Base-by-base conservation (phyloP, 2,797 vertebrate species). In the Sebastes matsubarae region DNA sequence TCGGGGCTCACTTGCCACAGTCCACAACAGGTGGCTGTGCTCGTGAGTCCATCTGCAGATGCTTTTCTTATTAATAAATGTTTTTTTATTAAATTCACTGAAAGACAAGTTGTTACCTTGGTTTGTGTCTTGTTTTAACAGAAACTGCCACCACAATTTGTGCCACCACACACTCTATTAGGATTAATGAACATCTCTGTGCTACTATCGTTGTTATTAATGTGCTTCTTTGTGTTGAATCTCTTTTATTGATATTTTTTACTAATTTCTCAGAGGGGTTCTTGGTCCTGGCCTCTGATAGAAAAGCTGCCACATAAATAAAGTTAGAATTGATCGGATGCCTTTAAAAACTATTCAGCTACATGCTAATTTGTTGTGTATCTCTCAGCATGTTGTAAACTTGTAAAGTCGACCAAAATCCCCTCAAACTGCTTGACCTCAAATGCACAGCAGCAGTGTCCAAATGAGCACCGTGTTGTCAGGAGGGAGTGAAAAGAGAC, bases 381-480 rank as follows among this genome's bases (percentile, higher is more conserved):
- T 61, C 59, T 66, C 68, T 54, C 50, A 65, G 71, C 60, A 52
- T 57, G 76, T 65, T 59, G 74, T 60, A 27, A 74, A 75, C 55
- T 79, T 61, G 68, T 64, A 66, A 68, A 76, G 46, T 70, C 18
- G 10, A 54, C 52, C 4, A 3, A 70, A 76, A 68, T 75, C 72
- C 14, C 4, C 29, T 61, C 58, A 77, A 80, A 81, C 64, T 52
- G 58, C 67, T 82, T 86, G 87, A 89, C 90, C 92, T 90, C 79
- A 94, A 95, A 88, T 87, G 93, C 89, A 94, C 94, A 95, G 91
- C 95, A 88, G 89, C 75, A 29, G 79, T 81, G 89, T 83, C 87
- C 24, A 96, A 96, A 95, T 95, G 94, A 96, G 90, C 96, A 95
- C 93, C 69, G 72, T 91, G 90, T 94, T 88, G 90, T 73, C 34